A percentile compares a stretch with the other conserved stretches of the same genome.
Evolutionary conservation across 2,888 invertebrate species (phyloP).

Genomic region (Heliconius erato): DNA sequence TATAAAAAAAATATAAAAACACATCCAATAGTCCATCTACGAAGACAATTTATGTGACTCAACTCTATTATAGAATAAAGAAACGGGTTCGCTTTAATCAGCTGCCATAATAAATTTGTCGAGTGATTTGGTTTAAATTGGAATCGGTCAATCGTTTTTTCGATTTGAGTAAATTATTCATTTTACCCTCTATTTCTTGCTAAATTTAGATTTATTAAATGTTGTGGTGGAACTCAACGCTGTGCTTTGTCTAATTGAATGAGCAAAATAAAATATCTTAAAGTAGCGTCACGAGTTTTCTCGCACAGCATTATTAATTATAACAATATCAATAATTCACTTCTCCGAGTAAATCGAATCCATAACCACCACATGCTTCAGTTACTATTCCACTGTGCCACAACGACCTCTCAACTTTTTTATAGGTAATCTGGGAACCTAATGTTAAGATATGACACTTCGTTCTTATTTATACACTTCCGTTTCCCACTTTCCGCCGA

Average conservation of each 20-base stretch:
- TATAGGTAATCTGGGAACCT: too few relatives aligned
- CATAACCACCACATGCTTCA: too few relatives aligned
- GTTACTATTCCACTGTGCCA: too few relatives aligned
- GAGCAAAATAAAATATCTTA: too few relatives aligned
- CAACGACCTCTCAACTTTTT: too few relatives aligned
- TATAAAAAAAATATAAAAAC: conserved; percentile 1
- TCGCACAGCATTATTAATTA: too few relatives aligned
- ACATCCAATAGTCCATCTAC: conserved; percentile 24
- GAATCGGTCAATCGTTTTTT: conserved; percentile 49
- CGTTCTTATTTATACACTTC: too few relatives aligned
- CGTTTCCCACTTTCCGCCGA: too few relatives aligned
- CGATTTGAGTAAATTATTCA: conserved; percentile 49
- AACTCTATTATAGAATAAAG: conserved; percentile 29
- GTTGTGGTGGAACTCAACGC: conserved; percentile 57
- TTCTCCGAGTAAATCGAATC: too few relatives aligned
- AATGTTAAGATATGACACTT: too few relatives aligned
- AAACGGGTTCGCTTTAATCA: conserved; percentile 45
- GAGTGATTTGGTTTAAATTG: conserved; percentile 48
- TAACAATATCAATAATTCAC: too few relatives aligned
- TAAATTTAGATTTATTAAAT: conserved; percentile 31
- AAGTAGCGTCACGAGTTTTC: too few relatives aligned
- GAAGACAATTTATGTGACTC: conserved; percentile 42
- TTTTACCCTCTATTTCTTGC: neutral
- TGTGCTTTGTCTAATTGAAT: neutral
- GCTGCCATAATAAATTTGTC: conserved; percentile 46